Evolutionary conservation across 2,888 invertebrate genomes (phyloP).

Genomic region (Strigamia transsilvanica): DNA sequence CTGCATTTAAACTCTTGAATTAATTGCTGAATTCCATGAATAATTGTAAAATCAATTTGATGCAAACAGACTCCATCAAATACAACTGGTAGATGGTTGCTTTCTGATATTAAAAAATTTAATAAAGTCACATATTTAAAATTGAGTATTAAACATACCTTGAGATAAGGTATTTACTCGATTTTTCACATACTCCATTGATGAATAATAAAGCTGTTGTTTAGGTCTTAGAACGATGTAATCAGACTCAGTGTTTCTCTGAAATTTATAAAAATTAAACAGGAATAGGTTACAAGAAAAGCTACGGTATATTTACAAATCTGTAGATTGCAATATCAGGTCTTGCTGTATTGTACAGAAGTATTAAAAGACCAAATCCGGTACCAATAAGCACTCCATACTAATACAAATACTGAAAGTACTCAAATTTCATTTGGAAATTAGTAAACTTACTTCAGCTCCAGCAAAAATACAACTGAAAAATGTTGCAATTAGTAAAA

Average conservation of each 20-base stretch:
- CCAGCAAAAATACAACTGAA: slow-evolving; percentile 73
- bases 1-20: slow-evolving; percentile 55
- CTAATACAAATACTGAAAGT: slow-evolving; percentile 63
- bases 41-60: slow-evolving; percentile 56
- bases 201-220: slow-evolving; percentile 59
- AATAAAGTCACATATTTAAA: not conserved
- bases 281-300: not conserved
- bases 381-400: slow-evolving; percentile 86
- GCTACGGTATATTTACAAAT: slow-evolving; percentile 23
- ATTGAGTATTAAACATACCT: not conserved
- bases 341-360: slow-evolving; percentile 85
- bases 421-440: not conserved
- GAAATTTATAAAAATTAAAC: slow-evolving; percentile 50
- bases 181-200: slow-evolving; percentile 59
- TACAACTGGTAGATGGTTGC: slow-evolving; percentile 53
- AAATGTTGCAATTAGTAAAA: slow-evolving; percentile 75
- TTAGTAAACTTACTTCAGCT: slow-evolving; percentile 68
- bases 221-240: slow-evolving; percentile 58
- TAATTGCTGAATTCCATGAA: slow-evolving; percentile 56
- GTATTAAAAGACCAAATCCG: slow-evolving; percentile 81
- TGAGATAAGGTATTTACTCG: slow-evolving; percentile 55
- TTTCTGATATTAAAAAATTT: not conserved
- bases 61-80: slow-evolving; percentile 56
- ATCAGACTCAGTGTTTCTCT: slow-evolving; percentile 61
- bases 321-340: slow-evolving; percentile 79